These are phyloP conservation scores for Mungos mungo DNA, from an alignment of 2,113 vertebrate species.

Conservation along the genomic window DNA sequence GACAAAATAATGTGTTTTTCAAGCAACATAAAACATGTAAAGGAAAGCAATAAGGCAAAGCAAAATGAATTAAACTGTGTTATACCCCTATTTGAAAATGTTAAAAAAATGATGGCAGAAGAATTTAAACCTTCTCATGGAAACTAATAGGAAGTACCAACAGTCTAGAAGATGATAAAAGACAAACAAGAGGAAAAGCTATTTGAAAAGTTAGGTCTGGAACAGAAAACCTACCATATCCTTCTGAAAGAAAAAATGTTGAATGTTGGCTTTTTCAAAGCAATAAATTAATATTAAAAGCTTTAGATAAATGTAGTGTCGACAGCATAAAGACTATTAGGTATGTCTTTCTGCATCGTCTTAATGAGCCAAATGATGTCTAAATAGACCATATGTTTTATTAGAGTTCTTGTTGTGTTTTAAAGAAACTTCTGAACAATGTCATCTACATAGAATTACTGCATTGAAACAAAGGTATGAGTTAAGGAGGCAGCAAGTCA, in stretches of 20 bases:
- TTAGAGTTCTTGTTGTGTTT: not conserved
- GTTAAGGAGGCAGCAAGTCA: not conserved
- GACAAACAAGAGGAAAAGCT: slow-evolving; percentile 39
- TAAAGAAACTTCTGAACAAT: not conserved
- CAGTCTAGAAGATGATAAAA: slow-evolving; percentile 13
- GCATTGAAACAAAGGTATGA: not conserved
- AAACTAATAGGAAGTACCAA: slow-evolving; percentile 6
- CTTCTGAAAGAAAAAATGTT: not conserved
- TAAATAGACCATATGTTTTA: not conserved
- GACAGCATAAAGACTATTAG: not conserved
- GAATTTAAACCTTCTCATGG: not conserved
- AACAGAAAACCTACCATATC: not conserved
- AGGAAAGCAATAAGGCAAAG: slow-evolving; percentile 30
- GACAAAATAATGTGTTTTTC: slow-evolving; percentile 23
- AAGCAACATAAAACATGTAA: not conserved
- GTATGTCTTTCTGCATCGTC: not conserved
- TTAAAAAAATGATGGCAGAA: not conserved
- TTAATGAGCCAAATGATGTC: not conserved
- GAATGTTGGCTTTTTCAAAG: not conserved
- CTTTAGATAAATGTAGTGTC: not conserved
- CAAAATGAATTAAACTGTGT: slow-evolving; percentile 40
- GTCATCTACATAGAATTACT: not conserved
- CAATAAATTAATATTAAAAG: not conserved
- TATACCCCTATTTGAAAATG: not conserved
- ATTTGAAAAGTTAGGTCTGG: not conserved